phyloP scores from a whole-genome alignment of 1,140 invertebrate genomes.

The Monochamus saltuarius region DNA sequence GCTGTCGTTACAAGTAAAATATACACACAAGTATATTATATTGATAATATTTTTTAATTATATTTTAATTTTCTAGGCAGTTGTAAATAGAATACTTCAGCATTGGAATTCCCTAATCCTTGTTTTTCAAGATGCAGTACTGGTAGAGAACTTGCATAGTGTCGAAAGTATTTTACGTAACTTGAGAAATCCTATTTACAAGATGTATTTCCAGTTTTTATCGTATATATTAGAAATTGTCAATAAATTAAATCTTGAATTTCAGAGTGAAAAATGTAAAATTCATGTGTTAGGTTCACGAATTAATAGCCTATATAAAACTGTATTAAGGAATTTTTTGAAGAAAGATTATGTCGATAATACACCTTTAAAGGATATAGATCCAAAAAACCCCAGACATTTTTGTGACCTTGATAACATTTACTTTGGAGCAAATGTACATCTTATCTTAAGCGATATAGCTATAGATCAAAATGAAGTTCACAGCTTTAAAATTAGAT shows the following conservation, averaged over 20 bases:
- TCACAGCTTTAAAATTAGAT: slow-evolving; percentile 4
- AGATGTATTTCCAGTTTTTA: slow-evolving; percentile 4
- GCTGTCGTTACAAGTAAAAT: slow-evolving; percentile 2
- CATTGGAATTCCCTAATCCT: background rate
- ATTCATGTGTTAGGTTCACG: background rate
- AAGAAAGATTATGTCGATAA: background rate
- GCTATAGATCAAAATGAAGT: background rate
- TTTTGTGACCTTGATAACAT: no score
- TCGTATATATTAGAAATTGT: slow-evolving; percentile 3
- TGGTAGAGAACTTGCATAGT: background rate
- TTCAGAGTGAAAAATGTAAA: background rate
- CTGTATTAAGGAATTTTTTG: background rate
- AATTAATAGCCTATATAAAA: background rate
- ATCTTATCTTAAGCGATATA: background rate
- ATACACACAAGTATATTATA: background rate
- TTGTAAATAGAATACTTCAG: background rate
- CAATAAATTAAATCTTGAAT: background rate
- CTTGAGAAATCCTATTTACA: background rate
- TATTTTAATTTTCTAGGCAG: background rate
- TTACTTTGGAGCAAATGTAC: no score
- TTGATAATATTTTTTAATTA: background rate
- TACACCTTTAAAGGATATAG: background rate
- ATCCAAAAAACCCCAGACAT: no score
- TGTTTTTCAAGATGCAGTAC: background rate
- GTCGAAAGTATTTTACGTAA: background rate